These are phyloP conservation scores for Lottia scabra DNA, from an alignment of 2,888 invertebrate genomes.

Conservation along the genomic window DNA sequence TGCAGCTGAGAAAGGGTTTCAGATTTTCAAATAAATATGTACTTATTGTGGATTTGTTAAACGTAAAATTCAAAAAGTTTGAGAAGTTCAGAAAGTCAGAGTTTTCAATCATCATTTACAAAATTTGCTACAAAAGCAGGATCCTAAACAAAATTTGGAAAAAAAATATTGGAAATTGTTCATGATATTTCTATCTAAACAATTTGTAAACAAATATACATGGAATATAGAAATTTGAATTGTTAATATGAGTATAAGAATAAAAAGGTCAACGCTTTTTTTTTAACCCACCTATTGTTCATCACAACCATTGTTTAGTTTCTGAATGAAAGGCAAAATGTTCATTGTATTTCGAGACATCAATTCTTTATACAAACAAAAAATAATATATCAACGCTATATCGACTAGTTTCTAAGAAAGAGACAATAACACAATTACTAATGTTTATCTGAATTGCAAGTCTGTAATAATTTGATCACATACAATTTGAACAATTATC, in stretches of 20 bases:
- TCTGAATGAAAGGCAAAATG: neutral
- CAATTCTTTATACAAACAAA: neutral
- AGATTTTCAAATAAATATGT: neutral
- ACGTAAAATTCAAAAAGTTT: no score
- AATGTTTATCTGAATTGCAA: neutral
- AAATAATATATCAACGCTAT: neutral
- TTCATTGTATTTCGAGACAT: constrained; percentile 4
- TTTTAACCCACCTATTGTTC: neutral
- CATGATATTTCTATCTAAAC: no score
- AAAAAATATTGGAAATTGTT: no score
- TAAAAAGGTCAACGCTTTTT: neutral
- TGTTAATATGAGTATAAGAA: neutral
- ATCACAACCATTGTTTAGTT: constrained; percentile 3
- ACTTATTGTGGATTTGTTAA: no score
- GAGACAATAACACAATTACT: neutral
- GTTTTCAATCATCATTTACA: no score
- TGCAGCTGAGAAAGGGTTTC: neutral
- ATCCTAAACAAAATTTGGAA: no score
- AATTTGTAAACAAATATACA: no score
- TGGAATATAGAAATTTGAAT: no score
- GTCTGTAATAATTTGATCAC: neutral
- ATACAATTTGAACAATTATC: neutral
- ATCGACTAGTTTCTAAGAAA: neutral
- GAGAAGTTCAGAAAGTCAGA: no score
- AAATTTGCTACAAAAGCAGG: no score